A percentile compares a stretch with the other conserved stretches of the same genome.
These are phyloP conservation scores for Gambusia affinis DNA, from an alignment of 2,113 vertebrate species.

Conservation along the genomic window DNA sequence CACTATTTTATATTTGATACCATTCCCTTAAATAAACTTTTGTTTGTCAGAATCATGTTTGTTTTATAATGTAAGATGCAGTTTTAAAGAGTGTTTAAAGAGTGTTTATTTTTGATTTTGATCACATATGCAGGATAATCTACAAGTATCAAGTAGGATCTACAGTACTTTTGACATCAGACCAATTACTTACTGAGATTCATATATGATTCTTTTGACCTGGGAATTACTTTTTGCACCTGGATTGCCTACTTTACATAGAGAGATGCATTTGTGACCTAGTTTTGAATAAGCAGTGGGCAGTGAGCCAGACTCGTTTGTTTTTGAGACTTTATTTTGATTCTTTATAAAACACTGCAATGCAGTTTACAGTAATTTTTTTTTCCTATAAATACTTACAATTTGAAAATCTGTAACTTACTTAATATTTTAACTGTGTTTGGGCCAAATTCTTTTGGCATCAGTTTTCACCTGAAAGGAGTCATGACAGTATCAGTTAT, in stretches of 20 bases:
- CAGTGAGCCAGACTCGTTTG: background rate
- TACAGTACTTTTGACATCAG: background rate
- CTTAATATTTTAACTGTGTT: slow-evolving; percentile 33
- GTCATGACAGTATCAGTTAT: slow-evolving; percentile 14
- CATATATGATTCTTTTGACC: background rate
- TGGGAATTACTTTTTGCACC: background rate
- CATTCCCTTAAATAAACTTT: background rate
- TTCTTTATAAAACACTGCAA: background rate
- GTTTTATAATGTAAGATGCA: too few relatives aligned
- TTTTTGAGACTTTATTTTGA: background rate
- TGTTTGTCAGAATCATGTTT: too few relatives aligned
- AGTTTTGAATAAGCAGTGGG: background rate
- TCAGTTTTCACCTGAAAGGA: slow-evolving; percentile 28
- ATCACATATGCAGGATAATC: too few relatives aligned
- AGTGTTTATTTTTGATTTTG: too few relatives aligned
- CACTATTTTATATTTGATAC: background rate
- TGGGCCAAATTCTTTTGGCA: slow-evolving; percentile 22
- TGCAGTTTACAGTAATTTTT: background rate
- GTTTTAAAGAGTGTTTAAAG: too few relatives aligned
- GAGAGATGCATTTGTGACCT: background rate
- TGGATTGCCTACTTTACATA: background rate
- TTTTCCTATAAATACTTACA: slow-evolving; percentile 10
- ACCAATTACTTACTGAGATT: background rate
- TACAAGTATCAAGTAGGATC: too few relatives aligned
- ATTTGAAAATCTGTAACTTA: slow-evolving; percentile 27